Evolutionary conservation across 2,888 invertebrate species (phyloP).

Genomic region (Sphecodes monilicornis): DNA sequence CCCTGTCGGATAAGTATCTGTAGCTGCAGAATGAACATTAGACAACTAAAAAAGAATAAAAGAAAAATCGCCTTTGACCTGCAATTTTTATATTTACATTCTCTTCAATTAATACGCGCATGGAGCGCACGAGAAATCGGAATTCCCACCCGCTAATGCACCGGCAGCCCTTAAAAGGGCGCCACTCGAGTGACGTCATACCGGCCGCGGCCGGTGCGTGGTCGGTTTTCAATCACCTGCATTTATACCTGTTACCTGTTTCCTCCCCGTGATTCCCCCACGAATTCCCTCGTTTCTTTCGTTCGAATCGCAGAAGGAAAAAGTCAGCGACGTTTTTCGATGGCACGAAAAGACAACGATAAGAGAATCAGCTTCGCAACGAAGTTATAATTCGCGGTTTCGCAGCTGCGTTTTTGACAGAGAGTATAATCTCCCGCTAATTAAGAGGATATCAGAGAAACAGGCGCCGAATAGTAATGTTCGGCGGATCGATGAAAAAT

Average conservation of each 20-base stretch:
- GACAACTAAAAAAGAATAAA: too few relatives aligned
- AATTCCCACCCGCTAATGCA: not conserved
- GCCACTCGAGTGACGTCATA: not conserved
- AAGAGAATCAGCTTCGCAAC: not conserved
- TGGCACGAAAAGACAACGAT: not conserved
- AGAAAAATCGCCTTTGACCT: too few relatives aligned
- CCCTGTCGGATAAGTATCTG: too few relatives aligned
- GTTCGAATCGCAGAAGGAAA: not conserved
- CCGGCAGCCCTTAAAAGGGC: not conserved
- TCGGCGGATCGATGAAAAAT: slow-evolving; percentile 4
- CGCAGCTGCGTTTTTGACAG: slow-evolving; percentile 21
- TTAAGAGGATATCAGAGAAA: slow-evolving; percentile 20
- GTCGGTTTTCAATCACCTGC: slow-evolving; percentile 64
- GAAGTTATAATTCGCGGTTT: slow-evolving; percentile 15
- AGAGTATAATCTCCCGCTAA: slow-evolving; percentile 7
- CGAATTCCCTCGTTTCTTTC: slow-evolving; percentile 32
- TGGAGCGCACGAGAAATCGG: too few relatives aligned
- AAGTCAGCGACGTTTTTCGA: not conserved
- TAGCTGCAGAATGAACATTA: too few relatives aligned
- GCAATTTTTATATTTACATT: too few relatives aligned
- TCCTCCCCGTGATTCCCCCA: slow-evolving; percentile 4
- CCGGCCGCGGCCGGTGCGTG: slow-evolving; percentile 20
- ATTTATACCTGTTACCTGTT: slow-evolving; percentile 26
- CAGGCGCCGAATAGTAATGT: slow-evolving; percentile 13
- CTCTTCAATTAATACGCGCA: too few relatives aligned